Evolutionary conservation across 2,797 vertebrate genomes (phyloP).

Genomic region (Nyctibius grandis): DNA sequence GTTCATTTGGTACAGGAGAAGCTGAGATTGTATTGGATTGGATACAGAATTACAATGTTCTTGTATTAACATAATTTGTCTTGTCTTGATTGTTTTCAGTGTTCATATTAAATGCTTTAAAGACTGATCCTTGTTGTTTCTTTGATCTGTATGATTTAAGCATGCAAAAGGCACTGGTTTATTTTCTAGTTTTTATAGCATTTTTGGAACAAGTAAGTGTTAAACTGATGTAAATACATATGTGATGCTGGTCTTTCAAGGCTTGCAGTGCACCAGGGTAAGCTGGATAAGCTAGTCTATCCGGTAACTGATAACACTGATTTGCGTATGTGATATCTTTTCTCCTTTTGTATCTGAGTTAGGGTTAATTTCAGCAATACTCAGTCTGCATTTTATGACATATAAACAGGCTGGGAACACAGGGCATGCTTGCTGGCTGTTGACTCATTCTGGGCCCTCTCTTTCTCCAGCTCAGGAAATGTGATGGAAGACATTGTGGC

Average conservation of each 20-base stretch:
- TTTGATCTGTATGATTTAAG: background rate
- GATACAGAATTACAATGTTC: background rate
- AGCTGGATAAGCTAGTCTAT: background rate
- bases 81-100: background rate
- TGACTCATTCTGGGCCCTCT: background rate
- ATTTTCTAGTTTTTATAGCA: background rate
- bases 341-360: background rate
- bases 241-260: background rate
- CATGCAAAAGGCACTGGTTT: background rate
- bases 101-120: background rate
- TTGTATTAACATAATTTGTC: background rate
- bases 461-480: background rate
- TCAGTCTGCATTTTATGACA: background rate
- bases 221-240: background rate
- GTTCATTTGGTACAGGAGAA: background rate
- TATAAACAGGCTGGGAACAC: background rate
- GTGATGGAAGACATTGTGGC: fast-evolving
- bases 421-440: background rate
- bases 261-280: background rate
- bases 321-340: background rate
- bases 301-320: background rate
- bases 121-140: background rate
- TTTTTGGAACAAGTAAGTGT: background rate
- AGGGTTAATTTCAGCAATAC: background rate
- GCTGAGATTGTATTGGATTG: background rate